These are phyloP conservation scores for Callospermophilus lateralis DNA, from an alignment of 2,113 vertebrate species.

Conservation along the genomic window DNA sequence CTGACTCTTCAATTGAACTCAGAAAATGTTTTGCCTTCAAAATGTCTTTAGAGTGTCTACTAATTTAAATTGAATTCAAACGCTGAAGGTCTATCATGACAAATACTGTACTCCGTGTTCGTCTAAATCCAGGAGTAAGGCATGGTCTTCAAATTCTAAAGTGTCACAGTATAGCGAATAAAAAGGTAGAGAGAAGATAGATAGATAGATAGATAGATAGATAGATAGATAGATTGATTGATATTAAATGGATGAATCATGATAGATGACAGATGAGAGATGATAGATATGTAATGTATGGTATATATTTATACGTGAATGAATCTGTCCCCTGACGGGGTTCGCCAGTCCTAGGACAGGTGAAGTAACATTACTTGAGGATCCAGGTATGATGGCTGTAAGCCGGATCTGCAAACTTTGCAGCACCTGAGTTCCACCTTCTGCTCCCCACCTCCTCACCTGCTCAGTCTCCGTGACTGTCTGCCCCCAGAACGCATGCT, in stretches of 20 bases:
- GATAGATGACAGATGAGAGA: no score
- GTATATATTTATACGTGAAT: not conserved
- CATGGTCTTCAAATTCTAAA: not conserved
- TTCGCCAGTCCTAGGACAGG: not conserved
- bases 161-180: not conserved
- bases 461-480: no score
- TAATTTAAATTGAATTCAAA: not conserved
- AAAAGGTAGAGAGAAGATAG: not conserved
- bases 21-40: not conserved
- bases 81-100: not conserved
- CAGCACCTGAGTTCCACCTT: no score
- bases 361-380: not conserved
- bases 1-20: not conserved
- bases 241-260: no score
- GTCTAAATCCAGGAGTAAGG: not conserved
- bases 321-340: not conserved
- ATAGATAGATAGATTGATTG: no score
- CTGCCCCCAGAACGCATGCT: not conserved
- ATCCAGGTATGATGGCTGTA: not conserved
- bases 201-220: not conserved
- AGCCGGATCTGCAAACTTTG: not conserved
- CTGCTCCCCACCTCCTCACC: not conserved
- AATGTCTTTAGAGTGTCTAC: not conserved
- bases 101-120: not conserved
- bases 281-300: no score